phyloP scores from a whole-genome alignment of 2,113 vertebrate species.

The Sapajus apella region DNA sequence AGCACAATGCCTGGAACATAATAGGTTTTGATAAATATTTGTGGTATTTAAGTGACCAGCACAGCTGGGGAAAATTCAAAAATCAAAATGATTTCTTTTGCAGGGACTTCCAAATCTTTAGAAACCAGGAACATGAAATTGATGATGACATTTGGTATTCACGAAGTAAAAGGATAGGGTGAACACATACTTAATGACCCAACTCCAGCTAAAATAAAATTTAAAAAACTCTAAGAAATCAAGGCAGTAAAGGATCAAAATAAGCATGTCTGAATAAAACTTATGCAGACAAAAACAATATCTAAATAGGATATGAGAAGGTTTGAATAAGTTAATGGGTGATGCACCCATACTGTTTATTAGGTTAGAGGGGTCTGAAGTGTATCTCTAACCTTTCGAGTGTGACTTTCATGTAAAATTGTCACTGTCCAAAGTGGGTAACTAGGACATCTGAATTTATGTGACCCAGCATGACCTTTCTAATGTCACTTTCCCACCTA shows the following conservation, averaged over 20 bases:
- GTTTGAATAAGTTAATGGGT: slow-evolving; percentile 35
- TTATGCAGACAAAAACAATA: slow-evolving; percentile 43
- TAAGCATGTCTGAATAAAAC: background rate
- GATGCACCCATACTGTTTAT: slow-evolving; percentile 15
- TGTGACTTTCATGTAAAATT: slow-evolving; percentile 40
- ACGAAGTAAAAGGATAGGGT: background rate
- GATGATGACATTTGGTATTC: background rate
- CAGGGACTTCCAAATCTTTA: background rate
- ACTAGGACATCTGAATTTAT: slow-evolving; percentile 56
- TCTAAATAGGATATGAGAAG: background rate
- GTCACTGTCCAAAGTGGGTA: slow-evolving; percentile 21
- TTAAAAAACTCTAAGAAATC: background rate
- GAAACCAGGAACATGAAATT: background rate
- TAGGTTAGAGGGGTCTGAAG: slow-evolving; percentile 57
- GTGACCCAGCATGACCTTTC: slow-evolving; percentile 43
- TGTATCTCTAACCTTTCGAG: slow-evolving; percentile 64
- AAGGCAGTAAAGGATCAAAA: background rate
- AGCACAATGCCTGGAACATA: background rate
- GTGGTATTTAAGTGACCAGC: background rate
- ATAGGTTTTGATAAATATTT: background rate
- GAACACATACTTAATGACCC: background rate
- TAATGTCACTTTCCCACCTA: slow-evolving; percentile 31
- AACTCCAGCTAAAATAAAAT: background rate
- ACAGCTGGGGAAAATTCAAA: background rate
- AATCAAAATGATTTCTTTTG: background rate